Evolutionary conservation across 2,797 vertebrate species (phyloP).

Genomic region (Harpagifer antarcticus): DNA sequence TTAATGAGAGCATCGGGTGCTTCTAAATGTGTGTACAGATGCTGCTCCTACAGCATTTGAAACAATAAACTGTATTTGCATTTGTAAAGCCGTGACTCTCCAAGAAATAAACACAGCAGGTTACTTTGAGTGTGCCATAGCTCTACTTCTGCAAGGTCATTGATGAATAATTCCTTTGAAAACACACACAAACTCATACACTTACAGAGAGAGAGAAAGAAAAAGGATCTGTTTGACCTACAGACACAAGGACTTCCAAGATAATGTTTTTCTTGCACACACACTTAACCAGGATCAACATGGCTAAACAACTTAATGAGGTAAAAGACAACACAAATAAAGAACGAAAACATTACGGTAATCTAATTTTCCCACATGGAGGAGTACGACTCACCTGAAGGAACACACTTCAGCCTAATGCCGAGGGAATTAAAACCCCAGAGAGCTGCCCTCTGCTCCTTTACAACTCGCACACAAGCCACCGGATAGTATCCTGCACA

Average conservation of each 20-base stretch:
- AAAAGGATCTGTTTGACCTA: conserved; percentile 59
- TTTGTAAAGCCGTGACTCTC: conserved; percentile 9
- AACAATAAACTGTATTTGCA: conserved; percentile 23
- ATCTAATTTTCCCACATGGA: background rate
- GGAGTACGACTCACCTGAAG: conserved; percentile 72
- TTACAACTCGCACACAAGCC: conserved; percentile 71
- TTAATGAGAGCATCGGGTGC: conserved; percentile 44
- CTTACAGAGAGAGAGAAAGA: conserved; percentile 19
- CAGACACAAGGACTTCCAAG: conserved; percentile 44
- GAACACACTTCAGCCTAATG: conserved; percentile 52
- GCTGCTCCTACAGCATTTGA: conserved; percentile 49
- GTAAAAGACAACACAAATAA: background rate
- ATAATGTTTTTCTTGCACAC: background rate
- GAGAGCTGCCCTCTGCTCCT: conserved; percentile 73
- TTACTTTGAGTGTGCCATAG: conserved; percentile 28
- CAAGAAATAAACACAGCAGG: conserved; percentile 27
- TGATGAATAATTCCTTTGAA: conserved; percentile 21
- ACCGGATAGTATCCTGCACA: conserved; percentile 68
- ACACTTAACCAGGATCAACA: conserved; percentile 5
- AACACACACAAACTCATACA: conserved; percentile 17
- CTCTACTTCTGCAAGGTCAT: conserved; percentile 50
- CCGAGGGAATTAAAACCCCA: conserved; percentile 51
- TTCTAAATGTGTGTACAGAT: conserved; percentile 45
- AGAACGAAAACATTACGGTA: background rate
- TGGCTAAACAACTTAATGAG: conserved; percentile 1